Conservation (phyloP, 2,888 invertebrate genomes). For the Oeneis ivallda region DNA sequence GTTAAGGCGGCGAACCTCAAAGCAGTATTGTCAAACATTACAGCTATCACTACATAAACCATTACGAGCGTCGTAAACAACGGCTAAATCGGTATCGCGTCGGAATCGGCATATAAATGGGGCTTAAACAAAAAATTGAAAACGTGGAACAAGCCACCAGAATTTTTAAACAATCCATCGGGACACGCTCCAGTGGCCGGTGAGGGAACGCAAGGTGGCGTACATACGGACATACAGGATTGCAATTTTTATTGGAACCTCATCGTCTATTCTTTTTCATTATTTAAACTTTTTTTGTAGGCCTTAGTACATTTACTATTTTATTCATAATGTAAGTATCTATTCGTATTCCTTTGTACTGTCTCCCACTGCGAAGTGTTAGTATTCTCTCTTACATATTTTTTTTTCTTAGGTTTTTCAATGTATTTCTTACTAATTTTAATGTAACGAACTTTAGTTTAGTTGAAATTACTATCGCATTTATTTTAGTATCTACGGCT, state of each 20-base stretch:
- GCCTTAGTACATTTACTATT: too few relatives aligned
- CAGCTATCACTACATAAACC: slow-evolving; percentile 25
- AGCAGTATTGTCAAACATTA: slow-evolving; percentile 25
- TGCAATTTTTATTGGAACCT: background rate
- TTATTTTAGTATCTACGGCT: too few relatives aligned
- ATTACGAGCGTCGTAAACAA: slow-evolving; percentile 31
- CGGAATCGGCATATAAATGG: slow-evolving; percentile 44
- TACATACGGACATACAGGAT: slow-evolving; percentile 35
- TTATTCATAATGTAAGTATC: too few relatives aligned
- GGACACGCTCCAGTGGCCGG: slow-evolving; percentile 50
- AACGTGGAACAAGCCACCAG: slow-evolving; percentile 47
- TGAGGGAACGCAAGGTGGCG: slow-evolving; percentile 36
- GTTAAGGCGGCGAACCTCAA: slow-evolving; percentile 19
- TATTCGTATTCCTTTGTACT: too few relatives aligned
- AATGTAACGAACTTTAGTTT: too few relatives aligned
- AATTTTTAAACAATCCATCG: slow-evolving; percentile 52
- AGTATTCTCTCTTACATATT: too few relatives aligned
- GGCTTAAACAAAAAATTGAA: slow-evolving; percentile 47
- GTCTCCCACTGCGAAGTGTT: too few relatives aligned
- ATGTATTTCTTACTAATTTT: too few relatives aligned
- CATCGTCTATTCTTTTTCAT: too few relatives aligned
- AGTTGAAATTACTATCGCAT: too few relatives aligned
- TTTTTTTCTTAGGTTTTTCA: too few relatives aligned
- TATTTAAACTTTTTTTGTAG: too few relatives aligned
- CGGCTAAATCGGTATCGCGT: slow-evolving; percentile 33